These are phyloP conservation scores for Bellardia pandia DNA, from an alignment of 2,888 invertebrate species.

Conservation along the genomic window DNA sequence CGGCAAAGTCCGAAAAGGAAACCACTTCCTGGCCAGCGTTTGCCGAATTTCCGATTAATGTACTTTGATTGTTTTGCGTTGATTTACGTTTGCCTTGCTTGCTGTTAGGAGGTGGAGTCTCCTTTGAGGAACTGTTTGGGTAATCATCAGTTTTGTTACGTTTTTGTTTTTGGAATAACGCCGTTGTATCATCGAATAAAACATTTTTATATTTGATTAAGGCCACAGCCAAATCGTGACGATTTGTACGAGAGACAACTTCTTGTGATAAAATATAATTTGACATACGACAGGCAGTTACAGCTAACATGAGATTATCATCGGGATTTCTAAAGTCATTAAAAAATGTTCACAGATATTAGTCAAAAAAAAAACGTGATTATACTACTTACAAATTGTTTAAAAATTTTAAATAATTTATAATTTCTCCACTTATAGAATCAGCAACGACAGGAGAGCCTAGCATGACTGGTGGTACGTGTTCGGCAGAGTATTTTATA, in stretches of 20 bases:
- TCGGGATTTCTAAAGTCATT: constrained; percentile 77
- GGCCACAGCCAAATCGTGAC: constrained; percentile 79
- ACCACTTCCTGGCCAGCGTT: constrained; percentile 74
- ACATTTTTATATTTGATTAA: constrained; percentile 82
- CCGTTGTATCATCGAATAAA: constrained; percentile 81
- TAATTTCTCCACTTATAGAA: constrained; percentile 81
- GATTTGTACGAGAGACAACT: constrained; percentile 77
- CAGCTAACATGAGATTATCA: constrained; percentile 80
- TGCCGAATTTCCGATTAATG: background rate
- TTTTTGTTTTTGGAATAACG: constrained; percentile 71
- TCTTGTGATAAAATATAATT: constrained; percentile 81
- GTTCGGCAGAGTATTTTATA: constrained; percentile 79
- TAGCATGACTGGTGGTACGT: constrained; percentile 81
- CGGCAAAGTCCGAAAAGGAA: constrained; percentile 83
- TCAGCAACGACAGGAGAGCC: constrained; percentile 82
- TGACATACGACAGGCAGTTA: constrained; percentile 82
- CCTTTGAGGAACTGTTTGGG: constrained; percentile 36
- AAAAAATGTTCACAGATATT: background rate
- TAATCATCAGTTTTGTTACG: constrained; percentile 58
- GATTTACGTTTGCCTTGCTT: constrained; percentile 43
- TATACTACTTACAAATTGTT: constrained; percentile 78
- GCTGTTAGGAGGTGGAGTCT: constrained; percentile 16
- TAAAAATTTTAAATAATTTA: constrained; percentile 79
- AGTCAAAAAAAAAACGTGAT: background rate
- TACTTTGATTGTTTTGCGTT: constrained; percentile 14